Evolutionary conservation across 35 echinoderm and acorn worm species (phyloP), one percentile per base, ranked within the genome.

Genomic region (Nesometra sesokonis): DNA sequence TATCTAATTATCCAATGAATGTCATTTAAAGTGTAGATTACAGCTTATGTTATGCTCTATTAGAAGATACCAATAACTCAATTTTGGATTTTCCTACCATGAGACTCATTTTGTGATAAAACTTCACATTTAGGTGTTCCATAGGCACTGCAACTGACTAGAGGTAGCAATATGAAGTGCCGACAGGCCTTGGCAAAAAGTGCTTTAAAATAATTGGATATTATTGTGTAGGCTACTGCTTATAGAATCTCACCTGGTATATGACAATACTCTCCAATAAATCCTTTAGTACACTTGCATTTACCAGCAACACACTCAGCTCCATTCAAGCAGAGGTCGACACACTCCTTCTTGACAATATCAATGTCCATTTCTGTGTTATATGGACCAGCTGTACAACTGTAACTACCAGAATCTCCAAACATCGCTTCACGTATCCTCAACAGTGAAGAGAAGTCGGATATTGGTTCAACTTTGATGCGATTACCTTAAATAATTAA

Each of bases 201-300:
- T n/a, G n/a, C n/a, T n/a, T n/a, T n/a, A n/a, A n/a, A n/a, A n/a
- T n/a, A n/a, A n/a, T n/a, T n/a, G n/a, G n/a, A n/a, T n/a, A n/a
- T n/a, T n/a, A n/a, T n/a, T n/a, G n/a, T n/a, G n/a, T n/a, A n/a
- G n/a, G n/a, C n/a, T n/a, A n/a, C n/a, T n/a, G n/a, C n/a, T n/a
- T n/a, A n/a, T n/a, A n/a, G 1, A 17, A 67, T 17, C 52, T 67
- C 23, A 67, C 52, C 52, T 13, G 52, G 52, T 67, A 67, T 67
- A 27, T 97, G 88, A 78, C 94, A 97, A 32, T 85, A 90, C 78
- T 88, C 77, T 29, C 95, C 95, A 46, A 88, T 83, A 87, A 87
- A 97, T 15, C 85, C 84, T 31, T 13, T 77, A 30, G 86, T 83
- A 67, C 95, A 97, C 39, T 97, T 46, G 85, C 95, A 97, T 3